Percentiles rank a stretch among this genome's conserved stretches.
Conservation (phyloP, 2,888 invertebrate genomes). For the Phlogophora meticulosa region DNA sequence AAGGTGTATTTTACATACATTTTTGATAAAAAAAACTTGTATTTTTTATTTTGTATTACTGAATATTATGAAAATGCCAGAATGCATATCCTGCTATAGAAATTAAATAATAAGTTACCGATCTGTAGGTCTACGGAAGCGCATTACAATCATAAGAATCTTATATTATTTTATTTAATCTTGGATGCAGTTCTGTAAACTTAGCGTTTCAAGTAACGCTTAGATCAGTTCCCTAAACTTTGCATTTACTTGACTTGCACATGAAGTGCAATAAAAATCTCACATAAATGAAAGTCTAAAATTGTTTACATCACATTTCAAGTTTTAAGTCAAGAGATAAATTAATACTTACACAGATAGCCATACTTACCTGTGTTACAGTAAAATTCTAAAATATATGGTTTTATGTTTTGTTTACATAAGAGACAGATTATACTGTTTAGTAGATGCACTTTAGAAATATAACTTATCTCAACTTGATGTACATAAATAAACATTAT, state of each 20-base stretch:
- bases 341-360: neutral
- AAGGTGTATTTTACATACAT: too few species aligned
- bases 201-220: neutral
- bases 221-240: neutral
- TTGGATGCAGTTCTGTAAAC: neutral
- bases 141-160: too few species aligned
- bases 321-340: conserved; percentile 34
- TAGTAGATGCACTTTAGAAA: neutral
- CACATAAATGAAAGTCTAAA: neutral
- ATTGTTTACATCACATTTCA: conserved; percentile 30
- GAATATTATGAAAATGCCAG: too few species aligned
- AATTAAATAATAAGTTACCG: too few species aligned
- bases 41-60: too few species aligned
- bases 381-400: neutral
- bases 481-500: conserved; percentile 1
- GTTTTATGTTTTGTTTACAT: conserved; percentile 38
- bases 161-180: neutral
- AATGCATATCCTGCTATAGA: too few species aligned
- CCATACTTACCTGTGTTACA: neutral
- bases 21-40: too few species aligned
- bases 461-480: neutral
- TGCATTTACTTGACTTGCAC: neutral
- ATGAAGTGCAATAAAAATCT: neutral
- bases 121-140: too few species aligned
- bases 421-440: conserved; percentile 7